Evolutionary conservation across 2,888 invertebrate species (phyloP), one percentile per base, ranked within the genome.

Genomic region (Drosophila merina): DNA sequence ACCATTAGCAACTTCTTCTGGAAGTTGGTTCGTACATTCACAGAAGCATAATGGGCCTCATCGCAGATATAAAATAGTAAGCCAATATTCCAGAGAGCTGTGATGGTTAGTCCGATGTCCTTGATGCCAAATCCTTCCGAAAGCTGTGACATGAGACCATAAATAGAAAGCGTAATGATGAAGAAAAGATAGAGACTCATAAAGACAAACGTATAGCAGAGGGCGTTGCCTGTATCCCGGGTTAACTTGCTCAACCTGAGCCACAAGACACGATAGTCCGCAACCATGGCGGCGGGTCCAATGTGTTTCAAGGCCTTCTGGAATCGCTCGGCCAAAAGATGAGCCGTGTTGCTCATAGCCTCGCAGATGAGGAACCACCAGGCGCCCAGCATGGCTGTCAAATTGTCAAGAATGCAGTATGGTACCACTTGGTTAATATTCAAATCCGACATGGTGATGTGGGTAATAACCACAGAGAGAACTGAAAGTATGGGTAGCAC

Each of bases 1-100:
- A 95, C 95, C 92, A 95, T 93, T 1, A 95, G 89, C 9, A 95
- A 91, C 79, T 95, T 95, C 91, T 95, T 95, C 90, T 95, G 95
- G 77, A 95, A 95, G 89, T 95, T 94, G 0, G 94, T 95, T 54
- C 94, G 93, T 89, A 95, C 95, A 90, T 95, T 94, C 76, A 95
- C 94, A 0, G 95, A 95, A 4, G 95, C 95, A 79, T 95, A 94
- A 86, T 95, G 95, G 0, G 95, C 95, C 88, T 95, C 94, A 76
- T 95, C 95, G 79, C 95, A 95, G 69, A 95, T 94, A 75, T 95
- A 95, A 89, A 95, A 95, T n/a, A 95, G 90, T 50, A 95, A 84
- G 40, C 93, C 93, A 40, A 94, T 93, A 62, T 94, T 95, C 91
- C 94, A 94, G 8, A 93, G 87, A 0, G 95, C 95, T 0, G 95